Conservation (phyloP, 2,888 invertebrate genomes). For the Embidobia sp. region DNA sequence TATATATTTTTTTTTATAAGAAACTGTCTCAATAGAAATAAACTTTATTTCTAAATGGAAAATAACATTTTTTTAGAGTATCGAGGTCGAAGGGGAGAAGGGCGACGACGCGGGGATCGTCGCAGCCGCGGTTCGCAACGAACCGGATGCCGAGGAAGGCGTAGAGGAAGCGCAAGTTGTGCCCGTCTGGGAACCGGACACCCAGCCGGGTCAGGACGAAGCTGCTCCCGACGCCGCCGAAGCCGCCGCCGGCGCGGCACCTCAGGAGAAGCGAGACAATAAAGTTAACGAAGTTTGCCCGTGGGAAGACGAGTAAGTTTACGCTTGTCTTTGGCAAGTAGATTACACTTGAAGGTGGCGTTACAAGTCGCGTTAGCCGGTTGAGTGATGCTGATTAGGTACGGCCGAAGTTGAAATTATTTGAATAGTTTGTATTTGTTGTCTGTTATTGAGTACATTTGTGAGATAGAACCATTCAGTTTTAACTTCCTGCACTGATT, state of each 20-base stretch:
- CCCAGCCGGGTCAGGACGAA: slow-evolving; percentile 71
- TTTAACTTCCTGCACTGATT: too few relatives aligned
- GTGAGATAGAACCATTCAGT: too few relatives aligned
- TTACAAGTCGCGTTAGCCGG: slow-evolving; percentile 7
- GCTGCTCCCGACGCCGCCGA: slow-evolving; percentile 54
- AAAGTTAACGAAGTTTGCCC: slow-evolving; percentile 94
- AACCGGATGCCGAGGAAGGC: slow-evolving; percentile 84
- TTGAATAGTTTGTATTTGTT: too few relatives aligned
- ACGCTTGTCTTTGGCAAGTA: not conserved
- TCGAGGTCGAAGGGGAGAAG: too few relatives aligned
- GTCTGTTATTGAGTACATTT: too few relatives aligned
- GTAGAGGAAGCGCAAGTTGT: slow-evolving; percentile 83
- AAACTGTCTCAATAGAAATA: too few relatives aligned
- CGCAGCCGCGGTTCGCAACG: slow-evolving; percentile 85
- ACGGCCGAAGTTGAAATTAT: too few relatives aligned
- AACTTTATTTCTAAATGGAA: too few relatives aligned
- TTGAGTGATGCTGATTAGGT: too few relatives aligned
- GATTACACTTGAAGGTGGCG: slow-evolving; percentile 1
- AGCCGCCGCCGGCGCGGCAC: slow-evolving; percentile 66
- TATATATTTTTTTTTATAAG: too few relatives aligned
- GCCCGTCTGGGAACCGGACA: slow-evolving; percentile 80
- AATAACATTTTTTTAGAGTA: too few relatives aligned
- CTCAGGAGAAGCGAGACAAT: slow-evolving; percentile 80
- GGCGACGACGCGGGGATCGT: too few relatives aligned
- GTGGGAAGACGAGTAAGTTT: slow-evolving; percentile 97